These are phyloP conservation scores for Distichodus sexfasciatus DNA, from an alignment of 2,797 vertebrate species.

Conservation along the genomic window DNA sequence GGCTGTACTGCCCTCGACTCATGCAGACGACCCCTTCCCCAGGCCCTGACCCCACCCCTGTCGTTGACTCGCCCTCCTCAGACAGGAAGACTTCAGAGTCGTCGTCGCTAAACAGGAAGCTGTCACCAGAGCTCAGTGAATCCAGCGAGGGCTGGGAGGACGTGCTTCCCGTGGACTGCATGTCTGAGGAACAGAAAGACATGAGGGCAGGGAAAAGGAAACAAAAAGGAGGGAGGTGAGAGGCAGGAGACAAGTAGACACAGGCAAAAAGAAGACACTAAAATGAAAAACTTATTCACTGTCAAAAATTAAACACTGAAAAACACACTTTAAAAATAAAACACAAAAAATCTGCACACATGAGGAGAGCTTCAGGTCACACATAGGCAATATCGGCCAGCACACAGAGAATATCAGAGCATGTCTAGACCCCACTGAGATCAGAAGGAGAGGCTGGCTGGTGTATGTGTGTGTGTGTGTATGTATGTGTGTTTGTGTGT, in stretches of 20 bases:
- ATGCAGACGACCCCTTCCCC: too few relatives aligned
- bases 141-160: conserved; percentile 73
- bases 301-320: not conserved
- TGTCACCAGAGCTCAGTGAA: conserved; percentile 72
- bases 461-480: conserved; percentile 2
- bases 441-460: not conserved
- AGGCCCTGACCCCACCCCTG: too few relatives aligned
- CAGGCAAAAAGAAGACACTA: not conserved
- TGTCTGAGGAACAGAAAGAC: conserved; percentile 50
- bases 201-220: not conserved
- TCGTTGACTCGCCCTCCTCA: conserved; percentile 53
- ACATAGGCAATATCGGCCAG: not conserved
- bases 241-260: not conserved
- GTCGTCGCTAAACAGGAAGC: conserved; percentile 71
- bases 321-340: not conserved
- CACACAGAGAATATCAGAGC: not conserved
- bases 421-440: conserved; percentile 4
- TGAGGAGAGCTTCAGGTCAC: not conserved
- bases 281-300: not conserved
- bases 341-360: not conserved
- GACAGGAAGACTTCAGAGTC: conserved; percentile 74
- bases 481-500: conserved; percentile 9
- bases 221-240: not conserved
- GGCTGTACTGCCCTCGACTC: not conserved
- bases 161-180: conserved; percentile 77